phyloP scores from a whole-genome alignment of 2,113 vertebrate genomes.

The Mormoops blainvillei region DNA sequence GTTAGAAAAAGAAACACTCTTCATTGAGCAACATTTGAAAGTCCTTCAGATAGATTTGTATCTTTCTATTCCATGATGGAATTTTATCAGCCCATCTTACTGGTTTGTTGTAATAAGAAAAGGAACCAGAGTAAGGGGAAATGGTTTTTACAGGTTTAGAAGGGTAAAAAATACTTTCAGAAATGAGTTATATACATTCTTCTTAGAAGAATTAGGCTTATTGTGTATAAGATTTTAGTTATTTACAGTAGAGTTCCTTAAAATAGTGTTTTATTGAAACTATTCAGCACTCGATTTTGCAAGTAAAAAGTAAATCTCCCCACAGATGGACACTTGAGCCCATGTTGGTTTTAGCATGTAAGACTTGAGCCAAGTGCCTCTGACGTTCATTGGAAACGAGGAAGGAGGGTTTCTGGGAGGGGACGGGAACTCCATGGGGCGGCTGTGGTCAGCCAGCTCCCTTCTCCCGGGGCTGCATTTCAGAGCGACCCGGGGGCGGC shows the following conservation, averaged over 20 bases:
- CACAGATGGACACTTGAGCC: neutral
- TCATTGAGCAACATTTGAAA: neutral
- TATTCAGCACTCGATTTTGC: neutral
- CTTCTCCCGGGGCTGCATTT: neutral
- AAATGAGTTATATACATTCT: neutral
- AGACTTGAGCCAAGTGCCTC: neutral
- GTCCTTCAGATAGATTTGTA: neutral
- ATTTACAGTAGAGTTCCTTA: neutral
- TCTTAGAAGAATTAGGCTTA: neutral
- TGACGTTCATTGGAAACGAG: neutral
- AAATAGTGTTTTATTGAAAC: neutral
- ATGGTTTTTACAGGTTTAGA: neutral
- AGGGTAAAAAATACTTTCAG: neutral
- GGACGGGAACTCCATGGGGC: accelerated
- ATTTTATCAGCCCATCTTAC: neutral
- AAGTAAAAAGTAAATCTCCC: neutral
- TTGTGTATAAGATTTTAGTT: neutral
- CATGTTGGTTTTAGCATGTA: neutral
- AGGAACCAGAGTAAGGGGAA: neutral
- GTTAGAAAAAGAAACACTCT: neutral
- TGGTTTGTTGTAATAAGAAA: neutral
- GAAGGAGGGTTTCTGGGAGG: neutral
- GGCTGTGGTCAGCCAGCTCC: neutral
- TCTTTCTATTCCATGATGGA: neutral
- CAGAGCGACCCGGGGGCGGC: neutral